These are phyloP conservation scores for Cylindroiulus punctatus DNA, from an alignment of 2,888 invertebrate species.

Conservation along the genomic window DNA sequence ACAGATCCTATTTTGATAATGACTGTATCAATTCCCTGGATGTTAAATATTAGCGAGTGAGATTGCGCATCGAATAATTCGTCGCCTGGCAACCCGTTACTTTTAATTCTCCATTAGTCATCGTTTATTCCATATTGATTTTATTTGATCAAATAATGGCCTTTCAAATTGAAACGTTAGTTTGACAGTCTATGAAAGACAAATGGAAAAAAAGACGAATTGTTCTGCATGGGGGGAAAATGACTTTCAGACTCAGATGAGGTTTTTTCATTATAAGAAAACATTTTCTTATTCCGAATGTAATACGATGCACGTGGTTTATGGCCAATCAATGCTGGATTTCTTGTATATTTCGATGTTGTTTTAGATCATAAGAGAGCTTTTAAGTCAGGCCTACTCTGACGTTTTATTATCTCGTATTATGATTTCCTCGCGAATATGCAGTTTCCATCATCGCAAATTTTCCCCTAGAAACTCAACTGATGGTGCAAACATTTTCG, in stretches of 20 bases:
- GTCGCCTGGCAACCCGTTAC: conserved; percentile 42
- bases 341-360: neutral
- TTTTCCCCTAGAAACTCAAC: neutral
- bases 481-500: neutral
- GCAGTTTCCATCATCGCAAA: neutral
- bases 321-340: neutral
- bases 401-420: neutral
- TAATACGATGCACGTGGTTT: neutral
- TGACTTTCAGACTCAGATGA: neutral
- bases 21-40: neutral
- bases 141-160: conserved; percentile 36
- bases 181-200: conserved; percentile 12
- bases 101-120: conserved; percentile 41
- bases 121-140: conserved; percentile 38
- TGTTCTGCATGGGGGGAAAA: neutral
- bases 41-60: conserved; percentile 14
- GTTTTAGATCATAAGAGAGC: neutral
- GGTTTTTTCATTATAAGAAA: neutral
- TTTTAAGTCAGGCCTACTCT: conserved; percentile 1
- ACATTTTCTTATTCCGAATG: neutral
- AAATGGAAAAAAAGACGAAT: conserved; percentile 21
- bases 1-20: neutral
- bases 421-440: neutral
- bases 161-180: conserved; percentile 31
- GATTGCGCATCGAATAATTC: neutral